Base-by-base conservation (phyloP, 2,113 vertebrate genomes). In the Isurus oxyrinchus region DNA sequence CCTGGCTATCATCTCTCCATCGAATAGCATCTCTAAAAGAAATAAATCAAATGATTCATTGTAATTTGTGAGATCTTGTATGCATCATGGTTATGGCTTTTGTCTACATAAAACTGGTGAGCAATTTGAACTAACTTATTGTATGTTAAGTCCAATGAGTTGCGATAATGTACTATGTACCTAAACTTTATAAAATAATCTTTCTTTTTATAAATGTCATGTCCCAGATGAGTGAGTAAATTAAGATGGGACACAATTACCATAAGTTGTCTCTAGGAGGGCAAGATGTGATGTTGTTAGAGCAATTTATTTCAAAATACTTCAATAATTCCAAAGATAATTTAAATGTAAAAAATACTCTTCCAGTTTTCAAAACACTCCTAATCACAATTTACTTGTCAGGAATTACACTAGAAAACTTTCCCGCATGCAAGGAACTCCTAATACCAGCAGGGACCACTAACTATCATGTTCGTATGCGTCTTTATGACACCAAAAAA, bases 381-480 rank as follows among this genome's bases (percentile, higher is more conserved):
- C 44, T 86, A 59, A n/a, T 63, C 2, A 23, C 31, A 27, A 59
- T 86, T n/a, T 86, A 63, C 57, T 86, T 59, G 76, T 87, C 61
- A 96, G 96, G 96, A 49, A 86, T 96, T 63, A 84, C 61, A 35
- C 96, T 99, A 87, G 99, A 99, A 97, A 99, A 98, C 97, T 99
- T 99, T 96, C 97, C 98, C 0, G 1, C 98, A 11, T 99, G 99
- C 97, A 99, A 99, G 96, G 99, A 99, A 98, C 97, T 99, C 94
- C 96, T 99, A 97, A 99, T 99, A 79, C 99, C 99, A 1, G 98
- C 99, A 0, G 99, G 99, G 21, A 99, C 99, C 3, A 99, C 99
- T 23, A 99, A 99, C 97, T 99, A 99, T 0, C 98, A 99, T 97
- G 99, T 99, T 0, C 97, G 98, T 66, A 99, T 99, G 99, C 97